These are phyloP conservation scores for Botia almorhae DNA, from an alignment of 2,797 vertebrate species.

Conservation along the genomic window DNA sequence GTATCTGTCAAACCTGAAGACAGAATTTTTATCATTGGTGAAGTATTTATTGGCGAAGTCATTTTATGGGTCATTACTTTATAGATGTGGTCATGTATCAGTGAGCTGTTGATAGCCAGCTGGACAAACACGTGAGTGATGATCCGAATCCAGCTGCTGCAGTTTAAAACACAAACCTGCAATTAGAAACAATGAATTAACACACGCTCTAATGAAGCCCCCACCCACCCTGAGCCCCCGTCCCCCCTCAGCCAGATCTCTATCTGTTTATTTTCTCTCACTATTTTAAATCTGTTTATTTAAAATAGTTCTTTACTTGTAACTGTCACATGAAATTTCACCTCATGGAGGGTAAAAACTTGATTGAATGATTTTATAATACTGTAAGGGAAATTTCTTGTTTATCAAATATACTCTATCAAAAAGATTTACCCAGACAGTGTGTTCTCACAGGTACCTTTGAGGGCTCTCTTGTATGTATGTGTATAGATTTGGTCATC, in stretches of 20 bases:
- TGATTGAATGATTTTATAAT: background rate
- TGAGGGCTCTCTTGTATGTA: slow-evolving; percentile 71
- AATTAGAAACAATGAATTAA: slow-evolving; percentile 81
- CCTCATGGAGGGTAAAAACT: slow-evolving; percentile 25
- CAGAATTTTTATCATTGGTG: background rate
- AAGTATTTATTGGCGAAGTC: background rate
- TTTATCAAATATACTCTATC: too few relatives aligned
- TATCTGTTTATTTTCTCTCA: slow-evolving; percentile 75
- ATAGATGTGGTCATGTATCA: slow-evolving; percentile 19
- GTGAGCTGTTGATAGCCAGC: slow-evolving; percentile 42
- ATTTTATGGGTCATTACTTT: slow-evolving; percentile 43
- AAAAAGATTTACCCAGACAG: background rate
- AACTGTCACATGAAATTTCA: slow-evolving; percentile 64
- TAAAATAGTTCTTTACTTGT: slow-evolving; percentile 66
- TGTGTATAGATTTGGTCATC: slow-evolving; percentile 63
- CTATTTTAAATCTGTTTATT: too few relatives aligned
- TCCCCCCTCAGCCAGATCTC: slow-evolving; percentile 64
- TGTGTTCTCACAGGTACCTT: slow-evolving; percentile 31
- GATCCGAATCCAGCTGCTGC: slow-evolving; percentile 70
- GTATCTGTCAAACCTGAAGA: background rate
- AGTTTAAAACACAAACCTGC: slow-evolving; percentile 67
- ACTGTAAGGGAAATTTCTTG: background rate
- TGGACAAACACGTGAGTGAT: slow-evolving; percentile 64
- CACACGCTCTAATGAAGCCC: slow-evolving; percentile 60
- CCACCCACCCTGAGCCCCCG: slow-evolving; percentile 42